Percentiles rank a stretch among this genome's conserved stretches.
Evolutionary conservation across 2,888 invertebrate species (phyloP).

Genomic region (Pyrocoelia pectoralis): DNA sequence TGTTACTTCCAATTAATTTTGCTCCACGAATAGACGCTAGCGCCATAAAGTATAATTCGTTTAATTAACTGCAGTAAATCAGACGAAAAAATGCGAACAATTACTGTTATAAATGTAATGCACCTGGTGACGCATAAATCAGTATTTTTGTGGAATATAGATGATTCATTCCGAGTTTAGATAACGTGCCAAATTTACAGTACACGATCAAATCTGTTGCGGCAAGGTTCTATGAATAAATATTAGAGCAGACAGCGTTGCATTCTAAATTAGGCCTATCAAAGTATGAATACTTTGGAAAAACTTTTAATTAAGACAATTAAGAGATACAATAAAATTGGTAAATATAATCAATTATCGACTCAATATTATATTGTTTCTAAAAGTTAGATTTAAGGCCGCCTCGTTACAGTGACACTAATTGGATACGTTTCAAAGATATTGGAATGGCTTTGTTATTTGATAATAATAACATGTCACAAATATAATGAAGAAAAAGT

Average conservation of each 20-base stretch:
- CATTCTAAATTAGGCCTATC: not conserved
- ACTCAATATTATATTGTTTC: too few relatives aligned
- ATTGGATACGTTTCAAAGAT: too few relatives aligned
- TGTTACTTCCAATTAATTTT: too few relatives aligned
- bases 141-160: constrained; percentile 6
- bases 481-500: too few relatives aligned
- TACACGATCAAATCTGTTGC: not conserved
- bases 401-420: too few relatives aligned
- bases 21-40: too few relatives aligned
- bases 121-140: constrained; percentile 20
- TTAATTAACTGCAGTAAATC: not conserved
- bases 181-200: constrained; percentile 14
- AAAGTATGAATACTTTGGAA: not conserved
- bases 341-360: too few relatives aligned
- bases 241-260: constrained; percentile 1
- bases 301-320: not conserved
- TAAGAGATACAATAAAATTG: too few relatives aligned
- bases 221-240: not conserved
- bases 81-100: constrained; percentile 4
- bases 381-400: too few relatives aligned
- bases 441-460: too few relatives aligned
- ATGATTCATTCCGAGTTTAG: constrained; percentile 16
- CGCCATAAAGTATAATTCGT: not conserved
- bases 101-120: constrained; percentile 11
- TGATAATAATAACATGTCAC: too few relatives aligned